Evolutionary conservation across 2,113 vertebrate species (phyloP).

Genomic region (Porphyrio hochstetteri): DNA sequence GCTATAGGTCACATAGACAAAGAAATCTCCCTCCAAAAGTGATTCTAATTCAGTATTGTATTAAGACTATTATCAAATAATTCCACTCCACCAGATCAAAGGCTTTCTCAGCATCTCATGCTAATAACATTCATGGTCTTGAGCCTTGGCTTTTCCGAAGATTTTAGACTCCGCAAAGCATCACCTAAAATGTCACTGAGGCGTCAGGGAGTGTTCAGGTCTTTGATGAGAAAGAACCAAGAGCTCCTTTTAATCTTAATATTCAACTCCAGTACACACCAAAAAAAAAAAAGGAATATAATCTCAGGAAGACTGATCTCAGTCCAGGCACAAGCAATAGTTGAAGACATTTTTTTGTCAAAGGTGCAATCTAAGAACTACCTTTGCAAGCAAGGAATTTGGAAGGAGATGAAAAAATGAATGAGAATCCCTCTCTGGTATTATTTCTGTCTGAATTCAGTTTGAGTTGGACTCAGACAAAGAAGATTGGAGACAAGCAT

Average conservation of each 20-base stretch:
- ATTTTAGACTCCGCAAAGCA: neutral
- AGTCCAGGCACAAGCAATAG: neutral
- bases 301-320: neutral
- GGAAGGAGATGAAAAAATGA: conserved; percentile 35
- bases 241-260: conserved; percentile 1
- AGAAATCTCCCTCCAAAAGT: neutral
- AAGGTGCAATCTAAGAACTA: neutral
- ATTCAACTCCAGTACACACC: neutral
- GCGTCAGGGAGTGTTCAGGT: neutral
- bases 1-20: neutral
- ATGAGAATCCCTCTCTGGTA: neutral
- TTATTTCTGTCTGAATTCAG: conserved; percentile 29
- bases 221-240: conserved; percentile 1
- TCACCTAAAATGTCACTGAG: neutral
- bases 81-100: neutral
- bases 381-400: conserved; percentile 15
- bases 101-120: neutral
- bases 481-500: neutral
- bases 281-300: neutral
- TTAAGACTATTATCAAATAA: neutral
- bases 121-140: neutral
- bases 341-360: neutral
- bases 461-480: neutral
- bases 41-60: neutral
- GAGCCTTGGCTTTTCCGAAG: neutral